Evolutionary conservation across 2,113 vertebrate genomes (phyloP), one percentile per base, ranked within the genome.

Genomic region (Trachemys scripta): DNA sequence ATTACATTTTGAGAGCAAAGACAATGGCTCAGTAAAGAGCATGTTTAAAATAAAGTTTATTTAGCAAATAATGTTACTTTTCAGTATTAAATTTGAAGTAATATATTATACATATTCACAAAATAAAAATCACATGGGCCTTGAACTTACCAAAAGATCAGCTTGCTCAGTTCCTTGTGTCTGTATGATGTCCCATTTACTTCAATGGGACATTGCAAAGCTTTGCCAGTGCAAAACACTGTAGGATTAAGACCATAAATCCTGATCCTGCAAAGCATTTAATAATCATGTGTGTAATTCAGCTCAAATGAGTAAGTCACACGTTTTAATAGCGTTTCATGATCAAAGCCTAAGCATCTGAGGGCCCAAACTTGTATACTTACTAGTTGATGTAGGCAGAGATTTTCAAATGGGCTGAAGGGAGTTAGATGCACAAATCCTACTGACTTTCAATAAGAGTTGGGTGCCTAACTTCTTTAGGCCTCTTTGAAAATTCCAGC

Each of bases 321-420:
- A 72, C 2, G 24, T 69, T 54, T 35, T 25, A 35, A 16, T 69
- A 83, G 62, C 57, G 69, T 87, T 29, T 10, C 57, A 29, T 2
- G 20, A 3, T 24, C 6, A 84, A 3, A 14, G 6, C 25, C 11
- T 25, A 69, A 35, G 42, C 0, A 0, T 31, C 85, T 54, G 1
- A 0, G 59, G 54, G 49, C 12, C 49, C 80, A 82, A 54, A 69
- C 12, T 59, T 35, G 29, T 80, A 62, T 76, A 72, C 20, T 4
- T 1, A 29, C 11, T 20, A 81, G 20, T 0, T 81, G 76, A 24
- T 35, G 1, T 6, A 35, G 53, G 59, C 42, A 11, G 25, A 31
- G 3, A 51, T 84, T 94, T 91, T 56, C 80, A 62, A 88, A 62
- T 19, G 17, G 49, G 19, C 82, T 24, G 2, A 0, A 49, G 42